Evolutionary conservation across 2,797 vertebrate species (phyloP), one percentile per base, ranked within the genome.

Genomic region (Chelon auratus): DNA sequence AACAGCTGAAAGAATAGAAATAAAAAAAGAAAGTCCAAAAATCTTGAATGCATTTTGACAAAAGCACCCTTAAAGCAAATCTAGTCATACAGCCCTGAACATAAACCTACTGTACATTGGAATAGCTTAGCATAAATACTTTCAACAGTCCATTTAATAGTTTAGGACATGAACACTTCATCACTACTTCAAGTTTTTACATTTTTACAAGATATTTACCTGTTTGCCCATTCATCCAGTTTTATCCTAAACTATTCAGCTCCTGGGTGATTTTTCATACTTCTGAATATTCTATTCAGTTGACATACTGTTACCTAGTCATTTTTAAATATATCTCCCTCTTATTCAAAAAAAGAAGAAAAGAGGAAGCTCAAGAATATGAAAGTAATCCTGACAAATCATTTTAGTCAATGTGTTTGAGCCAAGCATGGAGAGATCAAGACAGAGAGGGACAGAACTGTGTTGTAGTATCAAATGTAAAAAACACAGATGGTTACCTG

Each of bases 401-500:
- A 22, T 62, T 51, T 53, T 9, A 65, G 26, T 43, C 52, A 60
- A 66, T 15, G 7, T 45, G 39, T 26, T 37, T 66, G 56, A 20
- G 40, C 1, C 17, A 63, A 22, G 18, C 42, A 60, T 42, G 11
- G 7, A 57, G 14, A 54, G 22, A 22, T 20, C 2, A 12, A 36
- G 62, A 69, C 42, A 50, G 15, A 53, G 20, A 26, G 1, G 14
- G 67, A 64, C 56, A 68, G 64, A 51, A 43, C 60, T 9, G 1
- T 26, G 47, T 30, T 39, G 20, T 61, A 13, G 43, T 68, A 15
- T 73, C 71, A 48, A 58, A 76, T 62, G 64, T 51, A 75, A 58
- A 78, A 91, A 89, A 92, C 88, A 91, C 90, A 93, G 92, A 87
- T 91, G 92, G 80, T 58, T 74, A 85, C 73, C 83, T 92, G 79